A percentile compares a stretch with the other conserved stretches of the same genome.
phyloP scores from a whole-genome alignment of 2,888 invertebrate species.

The Xanthia icteritia region DNA sequence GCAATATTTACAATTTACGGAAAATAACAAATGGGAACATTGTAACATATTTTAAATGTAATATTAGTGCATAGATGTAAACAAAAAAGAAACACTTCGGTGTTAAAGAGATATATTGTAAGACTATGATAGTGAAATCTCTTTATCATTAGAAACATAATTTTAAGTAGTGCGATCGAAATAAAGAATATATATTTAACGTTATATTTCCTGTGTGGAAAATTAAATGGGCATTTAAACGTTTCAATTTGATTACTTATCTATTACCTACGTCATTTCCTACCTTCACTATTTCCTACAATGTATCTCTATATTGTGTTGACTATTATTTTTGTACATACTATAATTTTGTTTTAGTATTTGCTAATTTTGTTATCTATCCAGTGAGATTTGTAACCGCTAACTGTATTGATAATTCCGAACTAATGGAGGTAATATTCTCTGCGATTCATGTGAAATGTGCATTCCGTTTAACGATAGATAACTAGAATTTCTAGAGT shows the following conservation, averaged over 20 bases:
- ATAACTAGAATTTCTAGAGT: conserved; percentile 37
- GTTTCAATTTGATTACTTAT: conserved; percentile 81
- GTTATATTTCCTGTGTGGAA: conserved; percentile 82
- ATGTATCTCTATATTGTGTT: conserved; percentile 80
- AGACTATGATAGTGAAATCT: conserved; percentile 84
- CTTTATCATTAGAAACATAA: conserved; percentile 86
- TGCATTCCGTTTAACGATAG: conserved; percentile 65
- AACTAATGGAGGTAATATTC: conserved; percentile 61
- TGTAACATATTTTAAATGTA: conserved; percentile 90
- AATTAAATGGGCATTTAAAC: conserved; percentile 87
- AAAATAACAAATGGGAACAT: conserved; percentile 90
- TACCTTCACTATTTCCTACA: conserved; percentile 81
- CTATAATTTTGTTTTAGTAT: conserved; percentile 64
- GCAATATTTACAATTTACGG: conserved; percentile 75
- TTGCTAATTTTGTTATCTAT: conserved; percentile 75
- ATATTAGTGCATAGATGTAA: conserved; percentile 89
- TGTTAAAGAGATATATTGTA: conserved; percentile 87
- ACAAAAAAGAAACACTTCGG: conserved; percentile 75
- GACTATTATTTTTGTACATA: conserved; percentile 81
- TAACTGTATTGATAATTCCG: conserved; percentile 49
- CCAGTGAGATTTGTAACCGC: conserved; percentile 77
- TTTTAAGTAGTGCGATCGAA: conserved; percentile 84
- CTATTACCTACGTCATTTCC: conserved; percentile 74
- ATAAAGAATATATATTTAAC: conserved; percentile 83
- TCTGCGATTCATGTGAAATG: conserved; percentile 55